Evolutionary conservation across 2,113 vertebrate genomes (phyloP).

Genomic region (human (Homo sapiens)): DNA sequence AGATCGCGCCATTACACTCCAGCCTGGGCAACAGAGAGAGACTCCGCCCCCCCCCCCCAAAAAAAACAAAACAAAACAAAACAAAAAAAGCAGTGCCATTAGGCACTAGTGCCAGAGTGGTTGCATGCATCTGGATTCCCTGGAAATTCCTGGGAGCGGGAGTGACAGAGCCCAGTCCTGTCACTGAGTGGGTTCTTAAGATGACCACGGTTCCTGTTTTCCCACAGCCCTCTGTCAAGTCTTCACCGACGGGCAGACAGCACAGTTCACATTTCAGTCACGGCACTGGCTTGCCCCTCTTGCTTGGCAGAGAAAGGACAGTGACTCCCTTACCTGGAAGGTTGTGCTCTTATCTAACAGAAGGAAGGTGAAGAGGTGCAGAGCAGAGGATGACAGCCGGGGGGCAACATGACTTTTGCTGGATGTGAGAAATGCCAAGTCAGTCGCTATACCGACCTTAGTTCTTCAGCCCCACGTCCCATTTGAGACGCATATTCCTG

Average conservation of each 20-base stretch:
- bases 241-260: background rate
- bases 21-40: too few relatives aligned
- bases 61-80: too few relatives aligned
- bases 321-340: background rate
- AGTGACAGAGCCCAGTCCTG: too few relatives aligned
- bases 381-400: background rate
- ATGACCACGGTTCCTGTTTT: background rate
- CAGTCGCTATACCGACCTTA: background rate
- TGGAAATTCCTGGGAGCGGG: too few relatives aligned
- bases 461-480: fast-evolving
- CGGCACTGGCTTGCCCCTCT: background rate
- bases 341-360: background rate
- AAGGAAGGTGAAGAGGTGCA: background rate
- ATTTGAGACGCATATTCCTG: background rate
- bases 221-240: background rate
- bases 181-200: background rate
- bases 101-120: background rate
- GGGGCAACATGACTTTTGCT: background rate
- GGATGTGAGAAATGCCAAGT: background rate
- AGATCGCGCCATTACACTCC: too few relatives aligned
- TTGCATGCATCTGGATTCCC: background rate
- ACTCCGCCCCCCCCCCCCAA: too few relatives aligned
- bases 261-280: background rate
- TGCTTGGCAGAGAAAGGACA: background rate
- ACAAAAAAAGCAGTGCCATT: too few relatives aligned